Base-by-base conservation (phyloP, 2,888 invertebrate genomes). In the Mimas tiliae region DNA sequence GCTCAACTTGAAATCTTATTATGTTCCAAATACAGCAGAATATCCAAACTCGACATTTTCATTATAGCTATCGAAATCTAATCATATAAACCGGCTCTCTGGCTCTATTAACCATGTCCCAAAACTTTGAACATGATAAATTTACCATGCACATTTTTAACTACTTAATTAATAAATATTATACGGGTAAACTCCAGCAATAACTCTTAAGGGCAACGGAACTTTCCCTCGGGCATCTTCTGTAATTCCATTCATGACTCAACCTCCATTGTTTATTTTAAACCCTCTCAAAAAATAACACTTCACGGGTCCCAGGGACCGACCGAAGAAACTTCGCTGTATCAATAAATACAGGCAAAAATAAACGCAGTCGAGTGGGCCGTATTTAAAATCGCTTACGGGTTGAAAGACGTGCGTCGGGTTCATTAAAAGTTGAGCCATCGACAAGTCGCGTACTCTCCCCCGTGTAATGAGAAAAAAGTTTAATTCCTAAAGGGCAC, bases 391-490 rank as follows among this genome's bases (percentile, higher is more conserved):
- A 58, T 69, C 67, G 65, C 68, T 68, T 70, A 47, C 42, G 51
- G 8, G 16, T 62, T 51, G 38, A 21, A 62, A 69, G 71, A 68
- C 16, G 62, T 67, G 16, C 42, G 42, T 11, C 55, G 66, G 63
- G 70, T 78, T 82, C 75, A 79, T 84, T 83, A 85, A 83, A 85
- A 84, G 72, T 81, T 81, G 76, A 76, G 71, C 74, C 74, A 79
- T 80, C 77, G 71, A 71, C 72, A 74, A 77, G 77, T 77, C 66
- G 70, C 74, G 70, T 69, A 71, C 65, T 64, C 68, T 11, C 12
- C 65, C 68, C 69, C 69, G 68, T 78, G 72, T 77, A 74, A 74
- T 74, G 71, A 71, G 72, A 74, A 76, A 73, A 79, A 84, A 81
- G 72, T 83, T 80, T 69, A 74, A 74, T 74, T 72, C 70, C 70